phyloP scores from a whole-genome alignment of 2,797 vertebrate species.

The Anabas testudineus region DNA sequence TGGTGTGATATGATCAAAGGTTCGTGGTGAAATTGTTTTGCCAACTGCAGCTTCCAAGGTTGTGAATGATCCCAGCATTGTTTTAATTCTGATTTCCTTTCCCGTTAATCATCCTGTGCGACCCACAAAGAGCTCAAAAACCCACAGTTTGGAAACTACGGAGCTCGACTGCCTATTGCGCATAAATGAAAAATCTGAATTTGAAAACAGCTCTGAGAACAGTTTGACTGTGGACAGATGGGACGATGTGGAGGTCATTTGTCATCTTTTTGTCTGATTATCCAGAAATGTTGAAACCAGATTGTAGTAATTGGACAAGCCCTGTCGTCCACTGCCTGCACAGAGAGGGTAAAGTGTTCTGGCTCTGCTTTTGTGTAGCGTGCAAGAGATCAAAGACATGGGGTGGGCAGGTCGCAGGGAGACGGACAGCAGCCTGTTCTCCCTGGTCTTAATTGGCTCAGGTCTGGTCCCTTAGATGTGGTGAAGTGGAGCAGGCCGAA shows the following conservation, averaged over 20 bases:
- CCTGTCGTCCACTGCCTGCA: slow-evolving; percentile 58
- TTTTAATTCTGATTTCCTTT: neutral
- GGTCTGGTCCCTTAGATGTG: slow-evolving; percentile 78
- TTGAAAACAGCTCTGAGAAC: slow-evolving; percentile 9
- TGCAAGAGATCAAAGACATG: slow-evolving; percentile 79
- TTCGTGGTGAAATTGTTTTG: slow-evolving; percentile 2
- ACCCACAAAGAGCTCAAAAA: neutral
- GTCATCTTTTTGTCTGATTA: slow-evolving; percentile 72
- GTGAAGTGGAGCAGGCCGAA: slow-evolving; percentile 79
- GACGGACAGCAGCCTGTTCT: slow-evolving; percentile 75
- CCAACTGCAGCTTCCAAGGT: slow-evolving; percentile 9
- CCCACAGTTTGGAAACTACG: neutral
- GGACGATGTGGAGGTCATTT: slow-evolving; percentile 62
- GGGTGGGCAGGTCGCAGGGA: slow-evolving; percentile 54
- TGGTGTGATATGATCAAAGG: neutral
- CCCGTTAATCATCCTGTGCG: neutral
- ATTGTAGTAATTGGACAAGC: slow-evolving; percentile 81
- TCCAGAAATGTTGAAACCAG: slow-evolving; percentile 73
- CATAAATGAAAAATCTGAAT: slow-evolving; percentile 1
- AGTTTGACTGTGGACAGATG: slow-evolving; percentile 37
- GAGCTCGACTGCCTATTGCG: neutral
- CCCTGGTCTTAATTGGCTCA: slow-evolving; percentile 78
- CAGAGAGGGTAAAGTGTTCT: slow-evolving; percentile 70
- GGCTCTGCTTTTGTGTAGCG: slow-evolving; percentile 72
- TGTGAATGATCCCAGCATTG: neutral